These are phyloP conservation scores for Myrmophylax atrothorax DNA, from an alignment of 2,113 vertebrate species.

Conservation along the genomic window DNA sequence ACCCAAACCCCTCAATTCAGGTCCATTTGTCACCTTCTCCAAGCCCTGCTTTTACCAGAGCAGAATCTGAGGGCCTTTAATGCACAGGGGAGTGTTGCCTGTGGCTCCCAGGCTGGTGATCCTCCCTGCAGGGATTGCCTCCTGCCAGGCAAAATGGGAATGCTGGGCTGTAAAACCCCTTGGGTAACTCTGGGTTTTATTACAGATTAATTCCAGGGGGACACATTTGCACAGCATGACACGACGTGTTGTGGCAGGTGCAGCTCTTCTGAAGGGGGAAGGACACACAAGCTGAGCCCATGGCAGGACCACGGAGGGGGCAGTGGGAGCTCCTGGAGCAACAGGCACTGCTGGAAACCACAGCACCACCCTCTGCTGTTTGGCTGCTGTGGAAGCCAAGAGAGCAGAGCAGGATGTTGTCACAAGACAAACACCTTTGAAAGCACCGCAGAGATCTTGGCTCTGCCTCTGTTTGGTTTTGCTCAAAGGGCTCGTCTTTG, in stretches of 20 bases:
- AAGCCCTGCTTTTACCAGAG: neutral
- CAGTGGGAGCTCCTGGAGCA: neutral
- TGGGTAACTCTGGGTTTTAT: neutral
- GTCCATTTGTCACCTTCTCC: neutral
- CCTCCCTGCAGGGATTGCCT: neutral
- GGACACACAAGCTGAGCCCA: neutral
- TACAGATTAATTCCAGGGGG: neutral
- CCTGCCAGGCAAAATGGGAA: neutral
- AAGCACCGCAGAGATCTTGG: slow-evolving; percentile 8
- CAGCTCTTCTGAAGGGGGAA: neutral
- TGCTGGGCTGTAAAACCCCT: neutral
- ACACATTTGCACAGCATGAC: neutral
- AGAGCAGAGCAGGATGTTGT: neutral
- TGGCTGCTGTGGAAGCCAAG: neutral
- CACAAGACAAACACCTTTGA: slow-evolving; percentile 51
- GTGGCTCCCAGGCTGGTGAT: neutral
- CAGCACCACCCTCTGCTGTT: neutral
- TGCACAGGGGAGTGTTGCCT: neutral
- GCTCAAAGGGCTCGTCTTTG: slow-evolving; percentile 17
- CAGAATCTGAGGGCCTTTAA: neutral
- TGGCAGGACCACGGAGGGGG: neutral
- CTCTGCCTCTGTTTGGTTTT: slow-evolving; percentile 23
- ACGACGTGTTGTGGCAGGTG: fast-evolving
- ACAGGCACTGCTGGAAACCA: neutral
- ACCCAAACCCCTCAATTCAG: neutral